Evolutionary conservation across 2,113 vertebrate genomes (phyloP), one percentile per base, ranked within the genome.

Genomic region (Collichthys lucidus): DNA sequence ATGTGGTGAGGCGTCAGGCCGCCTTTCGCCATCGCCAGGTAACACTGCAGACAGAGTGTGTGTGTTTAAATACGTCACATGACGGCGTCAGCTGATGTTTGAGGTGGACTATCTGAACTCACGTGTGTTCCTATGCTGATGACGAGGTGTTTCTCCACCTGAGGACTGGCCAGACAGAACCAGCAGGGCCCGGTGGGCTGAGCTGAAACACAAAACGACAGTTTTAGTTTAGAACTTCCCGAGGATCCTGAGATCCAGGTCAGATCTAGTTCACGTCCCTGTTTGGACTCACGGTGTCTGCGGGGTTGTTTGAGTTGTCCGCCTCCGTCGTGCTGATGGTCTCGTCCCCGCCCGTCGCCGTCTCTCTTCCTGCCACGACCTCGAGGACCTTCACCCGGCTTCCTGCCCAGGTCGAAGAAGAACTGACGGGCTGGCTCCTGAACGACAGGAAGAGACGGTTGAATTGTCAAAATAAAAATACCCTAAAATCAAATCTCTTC

Each of bases 91-190:
- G n/a, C 12, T 16, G 56, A 16, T 16, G 24, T 11, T 16, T 29
- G 14, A 16, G 14, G 5, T 57, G 1, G 0, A 15, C 1, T 4
- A 7, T 24, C 11, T 26, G 5, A 84, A 97, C 98, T 98, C 83
- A 99, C 98, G 0, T 99, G 96, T 0, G 96, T 95, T 57, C 98
- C 98, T 15, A 99, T 96, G 80, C 96, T 99, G 93, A 99, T 95
- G 77, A 99, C 97, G 79, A 99, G 93, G 85, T 99, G 98, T 85
- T 99, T 99, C 94, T 99, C 98, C 71, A 99, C 98, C 86, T 99
- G 96, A 31, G 98, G 98, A 87, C 98, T 99, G 42, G 98, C 98
- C 10, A 99, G 95, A 77, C 98, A 99, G 93, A 99, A 99, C 98
- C 98, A 99, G 88, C 98, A 99, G 20, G 97, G 96, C 9, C 97